These are phyloP conservation scores for Cryptoblepharus egeriae DNA, from an alignment of 2,797 vertebrate species.

Conservation along the genomic window DNA sequence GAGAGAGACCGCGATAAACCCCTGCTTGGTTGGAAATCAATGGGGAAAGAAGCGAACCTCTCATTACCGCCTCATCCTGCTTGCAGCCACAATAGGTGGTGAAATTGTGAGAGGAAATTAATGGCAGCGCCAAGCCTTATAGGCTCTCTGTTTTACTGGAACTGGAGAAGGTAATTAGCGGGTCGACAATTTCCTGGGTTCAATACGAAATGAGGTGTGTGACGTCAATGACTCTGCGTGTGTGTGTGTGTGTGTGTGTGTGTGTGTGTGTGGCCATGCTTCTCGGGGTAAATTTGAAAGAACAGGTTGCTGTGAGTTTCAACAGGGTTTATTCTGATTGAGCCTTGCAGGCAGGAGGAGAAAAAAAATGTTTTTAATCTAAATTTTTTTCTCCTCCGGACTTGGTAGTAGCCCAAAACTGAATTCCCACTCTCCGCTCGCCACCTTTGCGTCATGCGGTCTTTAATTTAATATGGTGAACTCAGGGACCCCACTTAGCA, in stretches of 20 bases:
- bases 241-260: neutral
- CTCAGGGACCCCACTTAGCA: constrained; percentile 63
- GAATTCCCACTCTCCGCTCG: constrained; percentile 65
- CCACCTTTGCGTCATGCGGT: constrained; percentile 60
- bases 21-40: neutral
- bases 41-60: constrained; percentile 31
- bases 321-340: constrained; percentile 62
- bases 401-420: constrained; percentile 76
- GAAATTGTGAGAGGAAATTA: constrained; percentile 39
- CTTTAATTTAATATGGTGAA: constrained; percentile 75
- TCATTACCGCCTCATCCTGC: constrained; percentile 8
- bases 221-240: constrained; percentile 48
- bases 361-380: constrained; percentile 44
- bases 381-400: constrained; percentile 12
- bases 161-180: constrained; percentile 68
- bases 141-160: constrained; percentile 53
- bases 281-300: constrained; percentile 61
- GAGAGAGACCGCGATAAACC: neutral
- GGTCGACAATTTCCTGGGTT: constrained; percentile 58
- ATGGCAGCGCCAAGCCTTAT: constrained; percentile 45
- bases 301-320: constrained; percentile 67
- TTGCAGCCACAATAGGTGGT: neutral
- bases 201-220: constrained; percentile 58
- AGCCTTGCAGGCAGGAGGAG: constrained; percentile 54
- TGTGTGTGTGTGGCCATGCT: constrained; percentile 7